Percentiles rank a stretch among this genome's conserved stretches.
phyloP scores from a whole-genome alignment of 1,140 invertebrate genomes.

The Centruroides sculpturatus region DNA sequence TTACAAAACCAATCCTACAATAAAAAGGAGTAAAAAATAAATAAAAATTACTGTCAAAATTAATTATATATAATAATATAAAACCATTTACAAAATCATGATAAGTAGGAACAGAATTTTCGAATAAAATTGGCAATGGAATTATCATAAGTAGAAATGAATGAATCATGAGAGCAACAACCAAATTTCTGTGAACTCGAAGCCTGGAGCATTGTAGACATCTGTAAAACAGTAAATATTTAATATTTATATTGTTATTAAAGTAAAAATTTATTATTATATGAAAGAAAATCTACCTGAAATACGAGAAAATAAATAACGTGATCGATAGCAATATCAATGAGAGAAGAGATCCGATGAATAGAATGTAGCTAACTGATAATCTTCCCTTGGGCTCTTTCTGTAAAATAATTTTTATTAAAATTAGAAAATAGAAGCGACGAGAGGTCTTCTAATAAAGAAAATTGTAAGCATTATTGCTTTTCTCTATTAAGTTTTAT shows the following conservation, averaged over 20 bases:
- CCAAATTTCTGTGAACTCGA: slow-evolving; percentile 35
- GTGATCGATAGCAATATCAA: slow-evolving; percentile 28
- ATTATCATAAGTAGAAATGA: slow-evolving; percentile 32
- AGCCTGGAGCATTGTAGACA: slow-evolving; percentile 34
- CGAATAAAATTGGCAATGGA: slow-evolving; percentile 20
- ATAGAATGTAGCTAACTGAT: slow-evolving; percentile 27
- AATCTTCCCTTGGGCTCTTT: slow-evolving; percentile 2
- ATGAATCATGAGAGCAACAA: slow-evolving; percentile 32
- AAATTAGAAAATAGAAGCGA: too few species aligned
- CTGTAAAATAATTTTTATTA: not conserved
- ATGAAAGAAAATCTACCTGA: slow-evolving; percentile 27
- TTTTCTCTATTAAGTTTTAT: too few species aligned
- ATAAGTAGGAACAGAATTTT: slow-evolving; percentile 17
- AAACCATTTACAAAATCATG: slow-evolving; percentile 18
- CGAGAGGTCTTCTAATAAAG: too few species aligned
- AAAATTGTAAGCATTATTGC: too few species aligned
- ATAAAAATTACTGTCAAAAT: too few species aligned
- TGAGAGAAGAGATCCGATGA: slow-evolving; percentile 31
- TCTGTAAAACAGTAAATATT: slow-evolving; percentile 21
- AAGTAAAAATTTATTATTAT: slow-evolving; percentile 11
- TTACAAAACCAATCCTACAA: slow-evolving; percentile 35
- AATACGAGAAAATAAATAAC: slow-evolving; percentile 33
- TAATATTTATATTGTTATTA: not conserved
- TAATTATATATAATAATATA: too few species aligned
- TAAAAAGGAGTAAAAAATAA: slow-evolving; percentile 5